These are phyloP conservation scores for Samia ricini DNA, from an alignment of 1,140 invertebrate species.

Conservation along the genomic window DNA sequence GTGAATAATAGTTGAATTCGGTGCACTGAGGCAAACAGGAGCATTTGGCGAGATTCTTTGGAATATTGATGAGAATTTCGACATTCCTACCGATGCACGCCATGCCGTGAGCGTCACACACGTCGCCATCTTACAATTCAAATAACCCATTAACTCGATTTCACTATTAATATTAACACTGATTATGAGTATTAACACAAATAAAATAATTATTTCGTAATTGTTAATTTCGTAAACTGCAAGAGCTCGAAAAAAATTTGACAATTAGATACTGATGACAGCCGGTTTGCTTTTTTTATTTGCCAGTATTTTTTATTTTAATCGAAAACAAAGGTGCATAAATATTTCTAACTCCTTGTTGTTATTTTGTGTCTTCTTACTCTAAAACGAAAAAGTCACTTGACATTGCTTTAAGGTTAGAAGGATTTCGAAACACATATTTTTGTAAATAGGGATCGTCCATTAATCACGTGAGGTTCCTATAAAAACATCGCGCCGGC, in stretches of 20 bases:
- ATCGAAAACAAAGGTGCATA: background rate
- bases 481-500: too few relatives aligned
- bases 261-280: background rate
- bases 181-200: too few relatives aligned
- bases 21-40: constrained; percentile 77
- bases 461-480: too few relatives aligned
- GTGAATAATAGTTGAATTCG: constrained; percentile 77
- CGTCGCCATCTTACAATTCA: constrained; percentile 66
- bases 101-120: constrained; percentile 77
- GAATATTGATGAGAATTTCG: constrained; percentile 72
- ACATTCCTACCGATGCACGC: constrained; percentile 74
- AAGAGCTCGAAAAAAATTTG: background rate
- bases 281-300: background rate
- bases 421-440: too few relatives aligned
- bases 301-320: background rate
- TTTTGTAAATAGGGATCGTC: too few relatives aligned
- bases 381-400: too few relatives aligned
- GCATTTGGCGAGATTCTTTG: constrained; percentile 77
- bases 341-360: too few relatives aligned
- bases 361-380: too few relatives aligned
- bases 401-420: too few relatives aligned
- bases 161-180: background rate
- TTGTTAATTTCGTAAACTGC: background rate
- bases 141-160: background rate
- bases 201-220: background rate